These are phyloP conservation scores for Alentia gelatinosa DNA, from an alignment of 2,888 invertebrate genomes.

Conservation along the genomic window DNA sequence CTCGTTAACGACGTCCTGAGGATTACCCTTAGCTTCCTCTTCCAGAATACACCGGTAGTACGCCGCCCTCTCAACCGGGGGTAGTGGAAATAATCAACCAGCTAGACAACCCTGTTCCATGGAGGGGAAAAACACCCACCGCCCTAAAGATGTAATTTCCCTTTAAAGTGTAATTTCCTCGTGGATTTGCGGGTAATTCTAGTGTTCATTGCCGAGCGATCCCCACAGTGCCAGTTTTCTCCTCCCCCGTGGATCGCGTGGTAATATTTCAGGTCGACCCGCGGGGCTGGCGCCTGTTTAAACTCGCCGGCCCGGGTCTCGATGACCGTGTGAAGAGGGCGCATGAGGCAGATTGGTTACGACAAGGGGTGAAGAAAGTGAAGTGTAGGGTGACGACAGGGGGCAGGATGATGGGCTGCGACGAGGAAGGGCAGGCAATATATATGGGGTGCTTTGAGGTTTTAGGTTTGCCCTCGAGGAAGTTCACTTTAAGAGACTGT, in stretches of 20 bases:
- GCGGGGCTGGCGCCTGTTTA: background rate
- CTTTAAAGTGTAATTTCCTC: constrained; percentile 34
- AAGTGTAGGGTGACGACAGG: no score
- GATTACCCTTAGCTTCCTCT: no score
- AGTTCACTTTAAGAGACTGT: no score
- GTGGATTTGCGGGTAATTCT: constrained; percentile 44
- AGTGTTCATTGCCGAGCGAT: background rate
- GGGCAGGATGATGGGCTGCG: no score
- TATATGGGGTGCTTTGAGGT: no score
- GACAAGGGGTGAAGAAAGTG: no score
- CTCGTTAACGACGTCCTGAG: no score
- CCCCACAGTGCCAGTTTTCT: background rate
- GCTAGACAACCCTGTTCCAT: background rate
- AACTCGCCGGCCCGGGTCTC: background rate
- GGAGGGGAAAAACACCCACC: background rate
- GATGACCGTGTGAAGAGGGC: background rate
- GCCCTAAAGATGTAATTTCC: background rate
- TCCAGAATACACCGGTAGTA: no score
- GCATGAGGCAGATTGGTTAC: no score
- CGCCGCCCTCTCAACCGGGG: no score
- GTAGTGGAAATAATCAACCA: background rate
- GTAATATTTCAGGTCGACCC: background rate
- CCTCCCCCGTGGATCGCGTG: background rate
- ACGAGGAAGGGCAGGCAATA: no score
- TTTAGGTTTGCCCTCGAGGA: no score